Evolutionary conservation across 1,140 invertebrate genomes (phyloP).

Genomic region (Caenorhabditis remanei): DNA sequence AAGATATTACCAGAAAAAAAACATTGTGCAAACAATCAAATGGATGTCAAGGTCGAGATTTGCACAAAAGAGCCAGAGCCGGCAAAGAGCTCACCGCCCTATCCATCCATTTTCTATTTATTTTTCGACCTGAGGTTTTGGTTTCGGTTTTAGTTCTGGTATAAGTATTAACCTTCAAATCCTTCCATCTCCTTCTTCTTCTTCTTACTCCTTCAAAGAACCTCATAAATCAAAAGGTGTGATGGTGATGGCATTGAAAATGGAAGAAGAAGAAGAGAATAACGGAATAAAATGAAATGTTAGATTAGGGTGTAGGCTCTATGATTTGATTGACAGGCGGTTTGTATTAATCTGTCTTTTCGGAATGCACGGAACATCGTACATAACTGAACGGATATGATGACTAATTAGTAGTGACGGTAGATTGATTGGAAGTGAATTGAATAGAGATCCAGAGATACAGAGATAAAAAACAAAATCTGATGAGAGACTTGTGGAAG

Average conservation of each 20-base stretch:
- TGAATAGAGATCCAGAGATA: not conserved
- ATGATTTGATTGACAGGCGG: constrained; percentile 29
- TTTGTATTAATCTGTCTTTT: constrained; percentile 46
- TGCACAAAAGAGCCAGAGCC: not conserved
- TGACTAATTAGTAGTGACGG: constrained; percentile 45
- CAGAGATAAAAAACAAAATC: constrained; percentile 11
- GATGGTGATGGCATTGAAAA: constrained; percentile 45
- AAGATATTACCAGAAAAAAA: constrained; percentile 47
- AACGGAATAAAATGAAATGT: constrained; percentile 17
- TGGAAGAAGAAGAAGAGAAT: not conserved
- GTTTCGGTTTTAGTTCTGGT: constrained; percentile 24
- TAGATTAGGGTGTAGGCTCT: constrained; percentile 1
- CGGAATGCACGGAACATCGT: constrained; percentile 11
- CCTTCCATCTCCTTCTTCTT: not conserved
- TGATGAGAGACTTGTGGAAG: too few relatives aligned
- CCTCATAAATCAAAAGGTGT: constrained; percentile 50
- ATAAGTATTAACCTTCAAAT: constrained; percentile 33
- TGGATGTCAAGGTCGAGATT: constrained; percentile 42
- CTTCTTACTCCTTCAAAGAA: not conserved
- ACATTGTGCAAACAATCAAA: constrained; percentile 54
- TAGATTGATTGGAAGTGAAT: constrained; percentile 2
- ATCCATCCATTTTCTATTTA: constrained; percentile 12
- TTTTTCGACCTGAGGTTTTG: constrained; percentile 36
- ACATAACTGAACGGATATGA: constrained; percentile 6
- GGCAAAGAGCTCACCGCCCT: constrained; percentile 20